Evolutionary conservation across 1,140 invertebrate genomes (phyloP), one percentile per base, ranked within the genome.

Genomic region (Apis cerana): DNA sequence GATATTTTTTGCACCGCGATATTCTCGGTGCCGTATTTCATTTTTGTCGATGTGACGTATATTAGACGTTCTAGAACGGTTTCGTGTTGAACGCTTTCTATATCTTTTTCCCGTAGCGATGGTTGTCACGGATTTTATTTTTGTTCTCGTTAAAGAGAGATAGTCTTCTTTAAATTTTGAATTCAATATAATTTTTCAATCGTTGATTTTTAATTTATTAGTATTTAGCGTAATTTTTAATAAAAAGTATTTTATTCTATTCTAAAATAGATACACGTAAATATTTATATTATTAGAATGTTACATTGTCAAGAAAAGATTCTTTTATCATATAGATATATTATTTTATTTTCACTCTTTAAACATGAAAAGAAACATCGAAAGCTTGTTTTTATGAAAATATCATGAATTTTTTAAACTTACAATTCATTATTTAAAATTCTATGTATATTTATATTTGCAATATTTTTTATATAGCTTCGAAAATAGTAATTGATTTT

Each of bases 1-100:
- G 72, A 75, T 81, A 81, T 75, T 81, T 81, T 81, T 81, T 52
- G 54, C 50, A 8, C 64, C n/a, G 7, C 21, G 72, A 58, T 81
- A 81, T 81, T 81, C 62, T 52, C n/a, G 80, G 43, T 68, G 19
- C 13, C 13, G 71, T 68, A 59, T 75, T 67, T 75, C 79, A 67
- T 81, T 81, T 81, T 81, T 81, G 50, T 43, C 70, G 33, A 80
- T 80, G 52, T 52, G 9, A 15, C 48, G 56, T 58, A 21, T 33
- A 50, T 52, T 13, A n/a, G 52, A 59, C 8, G n/a, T 33, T 65
- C 70, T 65, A 56, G 21, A 65, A 80, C 13, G 50, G 9, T 62
- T 50, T 27, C 10, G 12, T 15, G 48, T 52, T 52, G 33, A 58
- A n/a, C 70, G 52, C 15, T 21, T 11, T 9, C 2, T n/a, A 2